phyloP scores from a whole-genome alignment of 1,140 invertebrate genomes.

The Cheumatopsyche charites region DNA sequence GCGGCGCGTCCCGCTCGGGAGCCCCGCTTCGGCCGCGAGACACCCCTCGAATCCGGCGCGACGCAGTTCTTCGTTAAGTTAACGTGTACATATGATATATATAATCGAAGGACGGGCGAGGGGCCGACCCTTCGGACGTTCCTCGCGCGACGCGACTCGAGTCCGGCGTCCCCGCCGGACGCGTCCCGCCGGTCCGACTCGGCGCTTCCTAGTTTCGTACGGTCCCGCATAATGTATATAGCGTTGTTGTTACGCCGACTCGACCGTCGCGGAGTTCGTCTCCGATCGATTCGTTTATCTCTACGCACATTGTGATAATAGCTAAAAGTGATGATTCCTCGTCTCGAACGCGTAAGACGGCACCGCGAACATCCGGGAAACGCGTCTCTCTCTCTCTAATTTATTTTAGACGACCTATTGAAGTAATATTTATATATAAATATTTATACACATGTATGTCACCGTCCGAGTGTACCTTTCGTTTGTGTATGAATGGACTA shows the following conservation, averaged over 20 bases:
- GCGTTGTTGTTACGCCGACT: conserved; percentile 21
- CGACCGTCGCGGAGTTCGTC: not conserved
- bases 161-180: conserved; percentile 38
- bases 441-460: too few species aligned
- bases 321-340: conserved; percentile 47
- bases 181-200: conserved; percentile 36
- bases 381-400: conserved; percentile 62
- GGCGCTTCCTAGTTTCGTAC: conserved; percentile 43
- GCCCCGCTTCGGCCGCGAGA: not conserved
- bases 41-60: conserved; percentile 41
- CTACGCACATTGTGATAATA: conserved; percentile 51
- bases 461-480: too few species aligned
- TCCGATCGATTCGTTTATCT: conserved; percentile 46
- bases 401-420: conserved; percentile 48
- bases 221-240: conserved; percentile 40
- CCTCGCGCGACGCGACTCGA: conserved; percentile 44
- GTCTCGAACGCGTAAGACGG: conserved; percentile 43
- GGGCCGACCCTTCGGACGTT: conserved; percentile 31
- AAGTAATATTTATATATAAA: conserved; percentile 47
- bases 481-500: too few species aligned
- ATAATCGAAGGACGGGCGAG: conserved; percentile 23
- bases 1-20: not conserved
- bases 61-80: conserved; percentile 46
- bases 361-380: conserved; percentile 39
- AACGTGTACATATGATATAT: conserved; percentile 13